Base-by-base conservation (phyloP, 2,113 vertebrate genomes). In the Dasyornis broadbenti region DNA sequence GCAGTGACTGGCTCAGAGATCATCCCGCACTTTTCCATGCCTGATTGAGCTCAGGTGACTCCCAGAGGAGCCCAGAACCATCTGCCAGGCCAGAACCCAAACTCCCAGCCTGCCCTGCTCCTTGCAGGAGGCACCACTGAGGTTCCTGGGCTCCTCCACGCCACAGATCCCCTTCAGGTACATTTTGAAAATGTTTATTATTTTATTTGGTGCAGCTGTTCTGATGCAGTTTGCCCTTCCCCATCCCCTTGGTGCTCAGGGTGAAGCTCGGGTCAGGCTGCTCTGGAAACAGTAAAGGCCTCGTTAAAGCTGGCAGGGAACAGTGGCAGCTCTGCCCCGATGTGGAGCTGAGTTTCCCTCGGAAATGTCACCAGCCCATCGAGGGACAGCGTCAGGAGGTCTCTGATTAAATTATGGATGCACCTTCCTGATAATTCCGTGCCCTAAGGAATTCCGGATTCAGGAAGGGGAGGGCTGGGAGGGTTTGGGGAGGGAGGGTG, bases 311-410 rank as follows among this genome's bases (percentile, higher is more conserved):
- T 89, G 81, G 86, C 68, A 75, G 64, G 82, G 63, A 94, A 21
- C 63, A 73, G 73, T 40, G 68, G 90, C 68, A 96, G 86, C 71
- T 88, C 70, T 40, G 27, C 64, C 59, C 60, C 1, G 5, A 39
- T 39, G 75, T 56, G 90, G 57, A 61, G 81, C n/a, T 76, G 68
- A 47, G 45, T 61, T 90, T 83, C 89, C 68, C 28, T 52, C 53
- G 92, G 91, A 96, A 96, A 91, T 82, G 78, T 66, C 97, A 82
- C 82, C 39, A 85, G 63, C 77, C 78, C 83, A 68, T 75, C 6
- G 11, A 94, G 82, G 75, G 60, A 42, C 37, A 21, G 47, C 64
- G 47, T 18, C 81, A 89, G 82, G 61, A 94, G 44, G 80, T 35
- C 52, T 88, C 69, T 8, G 18, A 26, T 96, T 82, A 69, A 96